A percentile compares a stretch with the other conserved stretches of the same genome.
Evolutionary conservation across 1,140 invertebrate species (phyloP).

Genomic region (Aporrectodea caliginosa): DNA sequence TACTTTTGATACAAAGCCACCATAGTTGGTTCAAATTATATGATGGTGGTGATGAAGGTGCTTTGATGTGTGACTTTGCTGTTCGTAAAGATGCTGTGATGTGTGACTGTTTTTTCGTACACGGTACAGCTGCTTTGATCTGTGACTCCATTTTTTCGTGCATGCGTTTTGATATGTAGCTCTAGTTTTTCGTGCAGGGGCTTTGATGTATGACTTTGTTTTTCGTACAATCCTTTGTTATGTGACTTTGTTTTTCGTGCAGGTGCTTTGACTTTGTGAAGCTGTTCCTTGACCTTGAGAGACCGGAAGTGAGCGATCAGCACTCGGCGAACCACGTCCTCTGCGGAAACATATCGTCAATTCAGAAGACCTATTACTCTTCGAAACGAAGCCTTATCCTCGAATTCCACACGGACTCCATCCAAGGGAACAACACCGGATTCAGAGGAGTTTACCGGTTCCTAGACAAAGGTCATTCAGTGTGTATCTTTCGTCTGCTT

Average conservation of each 20-base stretch:
- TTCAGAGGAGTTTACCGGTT: constrained; percentile 76
- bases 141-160: no score
- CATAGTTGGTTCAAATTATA: no score
- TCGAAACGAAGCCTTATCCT: constrained; percentile 71
- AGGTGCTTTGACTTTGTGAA: constrained; percentile 79
- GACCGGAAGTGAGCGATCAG: constrained; percentile 70
- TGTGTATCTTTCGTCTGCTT: background rate
- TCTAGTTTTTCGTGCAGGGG: no score
- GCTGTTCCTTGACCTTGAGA: constrained; percentile 70
- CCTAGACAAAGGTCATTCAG: constrained; percentile 72
- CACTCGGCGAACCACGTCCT: constrained; percentile 71
- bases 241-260: constrained; percentile 60
- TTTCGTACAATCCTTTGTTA: no score
- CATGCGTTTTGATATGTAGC: no score
- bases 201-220: no score
- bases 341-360: constrained; percentile 62
- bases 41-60: no score
- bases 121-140: no score
- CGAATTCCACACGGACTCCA: constrained; percentile 70
- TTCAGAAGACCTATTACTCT: constrained; percentile 72
- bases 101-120: no score
- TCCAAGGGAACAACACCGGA: constrained; percentile 65
- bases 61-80: no score
- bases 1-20: no score
- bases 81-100: no score